These are phyloP conservation scores for Nesidiocoris tenuis DNA, from an alignment of 2,888 invertebrate genomes.

Conservation along the genomic window DNA sequence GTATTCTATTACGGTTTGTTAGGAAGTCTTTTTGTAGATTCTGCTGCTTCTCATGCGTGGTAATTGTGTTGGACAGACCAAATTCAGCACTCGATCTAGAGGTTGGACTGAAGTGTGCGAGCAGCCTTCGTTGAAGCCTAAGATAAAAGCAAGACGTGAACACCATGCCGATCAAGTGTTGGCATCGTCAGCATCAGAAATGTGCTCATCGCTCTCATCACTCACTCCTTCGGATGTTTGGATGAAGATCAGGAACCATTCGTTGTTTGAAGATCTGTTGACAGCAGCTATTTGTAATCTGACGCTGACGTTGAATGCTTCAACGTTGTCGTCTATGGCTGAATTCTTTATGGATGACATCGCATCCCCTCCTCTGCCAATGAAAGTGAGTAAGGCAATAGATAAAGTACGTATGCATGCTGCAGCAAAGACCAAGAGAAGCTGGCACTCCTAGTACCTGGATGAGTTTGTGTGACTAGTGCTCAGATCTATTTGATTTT, in stretches of 20 bases:
- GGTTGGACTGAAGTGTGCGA: constrained; percentile 71
- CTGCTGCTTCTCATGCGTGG: too few relatives aligned
- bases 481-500: not conserved
- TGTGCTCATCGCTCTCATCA: not conserved
- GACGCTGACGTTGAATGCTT: constrained; percentile 71
- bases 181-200: too few relatives aligned
- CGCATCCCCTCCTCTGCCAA: constrained; percentile 74
- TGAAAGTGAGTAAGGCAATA: constrained; percentile 71
- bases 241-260: constrained; percentile 46
- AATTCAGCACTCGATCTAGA: constrained; percentile 77
- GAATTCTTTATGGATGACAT: constrained; percentile 88
- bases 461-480: too few relatives aligned
- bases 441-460: too few relatives aligned
- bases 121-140: constrained; percentile 54
- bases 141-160: constrained; percentile 64
- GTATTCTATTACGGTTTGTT: too few relatives aligned
- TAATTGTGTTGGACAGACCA: constrained; percentile 62
- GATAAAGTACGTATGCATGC: too few relatives aligned
- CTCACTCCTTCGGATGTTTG: constrained; percentile 49
- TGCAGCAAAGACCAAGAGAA: too few relatives aligned
- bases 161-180: constrained; percentile 58
- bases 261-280: constrained; percentile 51
- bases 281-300: constrained; percentile 58
- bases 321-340: constrained; percentile 74
- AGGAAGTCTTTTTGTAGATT: too few relatives aligned